Evolutionary conservation across 2,113 vertebrate species (phyloP), one percentile per base, ranked within the genome.

Genomic region (Phalacrocorax pelagicus): DNA sequence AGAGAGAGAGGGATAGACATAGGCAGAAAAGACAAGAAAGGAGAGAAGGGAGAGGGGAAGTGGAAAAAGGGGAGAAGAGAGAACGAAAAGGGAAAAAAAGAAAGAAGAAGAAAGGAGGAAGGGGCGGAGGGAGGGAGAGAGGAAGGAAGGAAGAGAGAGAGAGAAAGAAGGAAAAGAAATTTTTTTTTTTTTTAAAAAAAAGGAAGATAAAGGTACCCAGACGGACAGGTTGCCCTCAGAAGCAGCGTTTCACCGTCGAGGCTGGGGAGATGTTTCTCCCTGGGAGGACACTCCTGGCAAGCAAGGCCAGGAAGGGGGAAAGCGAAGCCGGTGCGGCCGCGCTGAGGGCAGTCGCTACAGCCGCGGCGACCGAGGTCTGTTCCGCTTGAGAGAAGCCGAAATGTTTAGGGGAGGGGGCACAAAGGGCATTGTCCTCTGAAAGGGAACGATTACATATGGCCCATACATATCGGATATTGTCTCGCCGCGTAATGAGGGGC

Each of bases 361-460:
- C 77, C 88, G 94, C 84, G 79, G 94, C 86, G 96, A 69, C 94
- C 36, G 97, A 46, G 91, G 92, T 98, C 97, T 97, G 97, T 98
- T 97, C 97, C 97, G 98, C 98, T 98, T 98, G 98, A 99, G 98
- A 98, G 98, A 97, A 98, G 94, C 90, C 96, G 91, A 97, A 97
- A 66, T 92, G 91, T 96, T 98, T 98, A 97, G 97, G 98, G 98
- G 96, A 86, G 89, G 63, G 95, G 94, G 98, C 98, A 98, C 98
- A 98, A 98, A 98, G 98, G 98, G 98, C 98, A 98, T 99, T 99
- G 99, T 99, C 98, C 92, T 95, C 87, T 98, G 98, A 99, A 99
- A 98, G 97, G 98, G 98, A 98, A 99, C 98, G 98, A 99, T 99
- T 99, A 99, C 98, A 99, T 98, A 98, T 98, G 98, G 98, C 97